Evolutionary conservation across 1,140 invertebrate species (phyloP).

Genomic region (Diachasma alloeum): DNA sequence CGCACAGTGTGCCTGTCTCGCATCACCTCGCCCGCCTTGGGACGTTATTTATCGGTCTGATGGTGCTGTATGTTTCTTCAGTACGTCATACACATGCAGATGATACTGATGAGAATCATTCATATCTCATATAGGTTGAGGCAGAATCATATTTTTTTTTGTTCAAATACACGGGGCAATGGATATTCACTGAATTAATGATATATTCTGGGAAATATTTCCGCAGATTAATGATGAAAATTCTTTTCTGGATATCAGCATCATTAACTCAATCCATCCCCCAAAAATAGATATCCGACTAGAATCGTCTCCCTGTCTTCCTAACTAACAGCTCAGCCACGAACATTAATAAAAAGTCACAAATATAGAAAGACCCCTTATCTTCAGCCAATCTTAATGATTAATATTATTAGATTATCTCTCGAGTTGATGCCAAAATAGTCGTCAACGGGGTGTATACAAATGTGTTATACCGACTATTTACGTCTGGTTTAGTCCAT

Average conservation of each 20-base stretch:
- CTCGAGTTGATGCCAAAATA: not conserved
- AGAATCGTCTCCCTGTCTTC: not conserved
- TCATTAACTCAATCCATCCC: not conserved
- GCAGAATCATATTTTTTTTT: not conserved
- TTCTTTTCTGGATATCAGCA: not conserved
- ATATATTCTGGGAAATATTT: not conserved
- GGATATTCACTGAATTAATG: too few species aligned
- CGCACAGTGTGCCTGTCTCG: not conserved
- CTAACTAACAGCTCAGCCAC: not conserved
- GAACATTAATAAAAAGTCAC: not conserved
- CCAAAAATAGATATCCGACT: not conserved
- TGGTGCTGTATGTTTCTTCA: slow-evolving; percentile 30
- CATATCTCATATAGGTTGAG: not conserved
- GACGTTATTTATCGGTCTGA: slow-evolving; percentile 41
- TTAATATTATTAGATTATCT: not conserved
- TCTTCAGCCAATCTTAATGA: not conserved
- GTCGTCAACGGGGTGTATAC: not conserved
- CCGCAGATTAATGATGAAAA: not conserved
- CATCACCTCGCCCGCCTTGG: slow-evolving; percentile 8
- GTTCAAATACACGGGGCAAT: too few species aligned
- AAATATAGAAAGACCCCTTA: not conserved
- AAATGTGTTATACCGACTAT: not conserved
- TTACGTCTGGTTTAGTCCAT: slow-evolving; percentile 1
- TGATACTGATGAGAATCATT: not conserved
- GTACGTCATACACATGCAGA: slow-evolving; percentile 10